Percentiles rank a stretch among this genome's conserved stretches.
Evolutionary conservation across 2,797 vertebrate species (phyloP).

Genomic region (Brotula barbata): DNA sequence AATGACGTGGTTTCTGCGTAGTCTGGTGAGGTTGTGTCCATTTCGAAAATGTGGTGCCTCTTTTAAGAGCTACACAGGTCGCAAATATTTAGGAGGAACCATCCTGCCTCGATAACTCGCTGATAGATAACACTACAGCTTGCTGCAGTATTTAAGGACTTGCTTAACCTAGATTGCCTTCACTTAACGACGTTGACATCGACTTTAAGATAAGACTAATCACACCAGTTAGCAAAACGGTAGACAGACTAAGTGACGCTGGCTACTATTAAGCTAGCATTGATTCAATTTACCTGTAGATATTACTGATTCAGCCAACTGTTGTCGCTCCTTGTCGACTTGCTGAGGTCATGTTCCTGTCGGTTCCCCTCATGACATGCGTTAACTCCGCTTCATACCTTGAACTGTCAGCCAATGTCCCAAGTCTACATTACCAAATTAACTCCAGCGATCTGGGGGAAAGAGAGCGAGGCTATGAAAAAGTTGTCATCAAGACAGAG

Average conservation of each 20-base stretch:
- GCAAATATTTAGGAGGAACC: not conserved
- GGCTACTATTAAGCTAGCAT: not conserved
- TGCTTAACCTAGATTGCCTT: not conserved
- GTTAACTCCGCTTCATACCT: not conserved
- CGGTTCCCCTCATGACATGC: slow-evolving; percentile 4
- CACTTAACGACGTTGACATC: slow-evolving; percentile 4
- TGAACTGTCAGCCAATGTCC: not conserved
- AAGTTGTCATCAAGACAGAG: not conserved
- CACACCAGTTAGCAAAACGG: not conserved
- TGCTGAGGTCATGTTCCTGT: slow-evolving; percentile 20
- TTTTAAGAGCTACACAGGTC: fast-evolving
- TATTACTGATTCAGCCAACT: slow-evolving; percentile 24
- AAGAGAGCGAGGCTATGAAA: not conserved
- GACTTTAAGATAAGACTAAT: slow-evolving; percentile 1
- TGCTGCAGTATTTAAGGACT: not conserved
- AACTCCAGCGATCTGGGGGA: not conserved
- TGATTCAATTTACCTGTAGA: not conserved
- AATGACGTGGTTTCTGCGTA: no score
- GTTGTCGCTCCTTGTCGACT: slow-evolving; percentile 8
- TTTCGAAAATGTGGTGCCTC: fast-evolving
- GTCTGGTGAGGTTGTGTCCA: no score
- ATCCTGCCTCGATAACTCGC: not conserved
- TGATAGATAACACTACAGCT: not conserved
- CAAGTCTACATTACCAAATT: not conserved
- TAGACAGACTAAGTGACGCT: no score